Evolutionary conservation across 1,140 invertebrate species (phyloP).

Genomic region (Sarcophaga peregrina): DNA sequence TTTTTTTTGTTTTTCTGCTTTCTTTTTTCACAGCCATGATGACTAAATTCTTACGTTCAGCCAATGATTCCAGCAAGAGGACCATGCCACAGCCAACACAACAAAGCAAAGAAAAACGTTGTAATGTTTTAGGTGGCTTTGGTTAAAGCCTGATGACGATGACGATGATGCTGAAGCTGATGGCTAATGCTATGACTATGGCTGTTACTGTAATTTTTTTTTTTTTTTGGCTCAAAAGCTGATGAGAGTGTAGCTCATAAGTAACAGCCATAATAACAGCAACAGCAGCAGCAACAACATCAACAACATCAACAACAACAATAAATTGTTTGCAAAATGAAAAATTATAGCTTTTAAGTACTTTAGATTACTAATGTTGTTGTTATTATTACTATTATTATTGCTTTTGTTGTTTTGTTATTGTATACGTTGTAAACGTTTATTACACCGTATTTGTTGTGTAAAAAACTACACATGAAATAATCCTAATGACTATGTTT

Average conservation of each 20-base stretch:
- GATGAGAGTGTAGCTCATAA: not conserved
- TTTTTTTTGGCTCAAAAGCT: not conserved
- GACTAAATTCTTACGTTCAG: slow-evolving; percentile 30
- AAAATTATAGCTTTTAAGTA: slow-evolving; percentile 40
- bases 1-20: not conserved
- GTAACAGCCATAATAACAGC: not conserved
- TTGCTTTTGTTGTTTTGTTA: not conserved
- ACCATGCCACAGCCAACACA: not conserved
- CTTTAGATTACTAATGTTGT: slow-evolving; percentile 27
- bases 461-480: slow-evolving; percentile 30
- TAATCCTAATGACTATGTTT: slow-evolving; percentile 28
- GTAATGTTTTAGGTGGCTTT: not conserved
- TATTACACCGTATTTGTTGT: not conserved
- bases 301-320: not conserved
- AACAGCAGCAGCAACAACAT: not conserved
- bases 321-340: slow-evolving; percentile 18
- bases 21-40: slow-evolving; percentile 18
- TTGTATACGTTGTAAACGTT: not conserved
- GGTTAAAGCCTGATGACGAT: not conserved
- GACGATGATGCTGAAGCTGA: not conserved
- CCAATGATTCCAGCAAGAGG: too few relatives aligned
- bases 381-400: slow-evolving; percentile 1
- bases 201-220: not conserved
- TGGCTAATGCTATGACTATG: not conserved
- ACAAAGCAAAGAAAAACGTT: not conserved